These are phyloP conservation scores for Caenorhabditis sp. DNA, from an alignment of 2,888 invertebrate species.

Conservation along the genomic window DNA sequence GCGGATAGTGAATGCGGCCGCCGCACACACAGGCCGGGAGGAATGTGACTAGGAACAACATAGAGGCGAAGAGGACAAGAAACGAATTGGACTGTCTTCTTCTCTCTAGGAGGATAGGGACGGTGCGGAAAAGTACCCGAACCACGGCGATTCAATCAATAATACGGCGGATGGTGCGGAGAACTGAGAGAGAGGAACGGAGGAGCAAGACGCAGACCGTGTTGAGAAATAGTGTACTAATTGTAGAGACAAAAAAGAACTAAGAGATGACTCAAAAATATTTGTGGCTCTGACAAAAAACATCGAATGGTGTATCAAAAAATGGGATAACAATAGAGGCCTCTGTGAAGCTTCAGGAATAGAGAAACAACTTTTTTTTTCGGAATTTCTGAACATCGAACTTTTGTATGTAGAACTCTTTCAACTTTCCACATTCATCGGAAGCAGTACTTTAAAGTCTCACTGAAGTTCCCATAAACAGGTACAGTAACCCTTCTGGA, in stretches of 20 bases:
- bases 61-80: conserved; percentile 45
- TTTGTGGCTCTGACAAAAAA: neutral
- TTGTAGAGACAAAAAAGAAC: conserved; percentile 13
- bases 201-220: conserved; percentile 35
- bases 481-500: no score
- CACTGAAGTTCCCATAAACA: no score
- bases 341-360: no score
- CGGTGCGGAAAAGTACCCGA: conserved; percentile 42
- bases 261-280: neutral
- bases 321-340: no score
- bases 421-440: no score
- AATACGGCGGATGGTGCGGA: conserved; percentile 26
- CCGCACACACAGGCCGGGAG: conserved; percentile 37
- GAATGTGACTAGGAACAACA: conserved; percentile 62
- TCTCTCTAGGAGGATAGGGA: conserved; percentile 23
- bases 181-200: conserved; percentile 41
- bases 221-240: conserved; percentile 22
- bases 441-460: no score
- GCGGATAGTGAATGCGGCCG: conserved; percentile 58
- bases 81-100: conserved; percentile 43
- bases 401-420: no score
- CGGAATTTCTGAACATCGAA: no score
- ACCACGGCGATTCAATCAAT: conserved; percentile 44
- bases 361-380: no score
- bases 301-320: no score